Evolutionary conservation across 2,797 vertebrate genomes (phyloP), one percentile per base, ranked within the genome.

Genomic region (Ataeniobius toweri): DNA sequence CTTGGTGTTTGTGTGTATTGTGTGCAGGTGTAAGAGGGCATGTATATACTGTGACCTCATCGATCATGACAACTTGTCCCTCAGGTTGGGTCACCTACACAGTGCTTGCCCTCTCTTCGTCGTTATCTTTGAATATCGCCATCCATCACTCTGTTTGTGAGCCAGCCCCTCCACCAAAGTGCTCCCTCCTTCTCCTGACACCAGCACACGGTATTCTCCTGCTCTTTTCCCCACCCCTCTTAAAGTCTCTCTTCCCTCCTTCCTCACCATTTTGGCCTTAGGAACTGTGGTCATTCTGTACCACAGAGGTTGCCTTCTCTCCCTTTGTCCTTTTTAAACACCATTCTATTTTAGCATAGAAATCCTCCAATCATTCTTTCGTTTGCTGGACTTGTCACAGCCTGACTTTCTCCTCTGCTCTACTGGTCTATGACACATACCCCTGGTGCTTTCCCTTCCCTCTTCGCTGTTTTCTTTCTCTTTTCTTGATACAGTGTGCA

Each of bases 311-410:
- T 61, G 26, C 71, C 72, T 79, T 78, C 79, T 63, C 76, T 80
- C 82, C 46, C 24, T 26, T 76, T 51, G 44, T 78, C 68, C 63
- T 48, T 75, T 76, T 70, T 77, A 71, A 67, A 84, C 83, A 85
- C 78, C 73, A 81, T 85, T 83, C 73, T 79, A 87, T 93, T 89
- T 91, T 84, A 81, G 75, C 88, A 83, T 80, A 84, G 79, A 89
- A 93, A 89, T 93, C 89, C 88, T 84, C 85, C 89, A 89, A 93
- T 94, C 90, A 94, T 91, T 93, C 90, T 89, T 80, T 93, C 85
- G 82, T 95, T 94, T 93, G 92, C 89, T 89, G 87, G 83, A 89
- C 85, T 89, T 77, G 78, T 88, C 81, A 89, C 86, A 50, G 80
- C 74, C 87, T 76, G 88, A 88, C 88, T 91, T 90, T 91, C 86